Evolutionary conservation across 2,113 vertebrate species (phyloP).

Genomic region (Mohoua ochrocephala): DNA sequence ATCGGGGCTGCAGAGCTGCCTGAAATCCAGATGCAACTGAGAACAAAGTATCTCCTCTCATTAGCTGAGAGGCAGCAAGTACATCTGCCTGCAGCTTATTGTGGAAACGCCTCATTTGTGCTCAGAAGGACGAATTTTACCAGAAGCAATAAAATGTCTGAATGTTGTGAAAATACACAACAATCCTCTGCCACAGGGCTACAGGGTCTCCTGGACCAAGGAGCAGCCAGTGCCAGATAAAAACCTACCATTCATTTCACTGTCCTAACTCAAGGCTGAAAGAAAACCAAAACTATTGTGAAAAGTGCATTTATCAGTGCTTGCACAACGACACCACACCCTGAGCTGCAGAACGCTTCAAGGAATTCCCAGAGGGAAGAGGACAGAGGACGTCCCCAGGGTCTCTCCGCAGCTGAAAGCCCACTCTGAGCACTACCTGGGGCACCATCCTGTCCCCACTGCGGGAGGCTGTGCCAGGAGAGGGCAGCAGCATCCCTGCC

Average conservation of each 20-base stretch:
- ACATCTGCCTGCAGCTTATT: not conserved
- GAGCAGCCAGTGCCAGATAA: not conserved
- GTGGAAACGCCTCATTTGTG: not conserved
- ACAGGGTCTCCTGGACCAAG: not conserved
- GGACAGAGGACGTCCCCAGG: not conserved
- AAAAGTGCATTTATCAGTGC: not conserved
- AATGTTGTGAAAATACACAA: not conserved
- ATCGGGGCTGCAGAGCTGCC: not conserved
- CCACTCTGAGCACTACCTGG: not conserved
- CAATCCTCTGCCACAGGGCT: not conserved
- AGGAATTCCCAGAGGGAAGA: not conserved
- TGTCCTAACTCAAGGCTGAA: not conserved
- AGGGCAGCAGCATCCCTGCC: conserved; percentile 40
- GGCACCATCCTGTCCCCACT: fast-evolving
- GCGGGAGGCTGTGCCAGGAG: not conserved
- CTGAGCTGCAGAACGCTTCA: not conserved
- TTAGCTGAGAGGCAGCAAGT: not conserved
- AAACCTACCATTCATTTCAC: not conserved
- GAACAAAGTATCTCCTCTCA: not conserved
- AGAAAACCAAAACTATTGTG: not conserved
- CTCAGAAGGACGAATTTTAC: not conserved
- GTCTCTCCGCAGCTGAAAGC: not conserved
- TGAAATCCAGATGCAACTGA: not conserved
- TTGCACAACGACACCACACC: fast-evolving
- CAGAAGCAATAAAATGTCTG: not conserved